A percentile compares a stretch with the other conserved stretches of the same genome.
These are phyloP conservation scores for Pseudomyrmex dendroicus DNA, from an alignment of 1,140 invertebrate genomes.

Conservation along the genomic window DNA sequence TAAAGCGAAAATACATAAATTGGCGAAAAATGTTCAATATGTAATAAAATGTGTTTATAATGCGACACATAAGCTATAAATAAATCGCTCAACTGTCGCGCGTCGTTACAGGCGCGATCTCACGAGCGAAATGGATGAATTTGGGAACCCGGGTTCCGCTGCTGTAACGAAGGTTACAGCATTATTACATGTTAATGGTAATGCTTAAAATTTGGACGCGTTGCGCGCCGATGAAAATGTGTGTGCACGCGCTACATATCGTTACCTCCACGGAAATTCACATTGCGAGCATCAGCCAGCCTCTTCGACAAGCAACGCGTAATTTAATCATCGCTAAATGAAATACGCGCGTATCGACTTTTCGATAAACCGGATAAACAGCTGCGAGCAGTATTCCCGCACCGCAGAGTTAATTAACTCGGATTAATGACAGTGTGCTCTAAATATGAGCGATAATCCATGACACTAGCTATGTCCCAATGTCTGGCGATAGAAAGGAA, in stretches of 20 bases:
- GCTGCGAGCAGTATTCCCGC: conserved; percentile 47
- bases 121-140: neutral
- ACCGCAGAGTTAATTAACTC: conserved; percentile 55
- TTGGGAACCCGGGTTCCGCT: neutral
- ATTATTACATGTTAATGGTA: conserved; percentile 1
- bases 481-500: neutral
- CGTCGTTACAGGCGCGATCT: neutral
- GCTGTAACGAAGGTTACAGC: neutral
- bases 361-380: conserved; percentile 72
- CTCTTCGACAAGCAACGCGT: conserved; percentile 54
- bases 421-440: conserved; percentile 65
- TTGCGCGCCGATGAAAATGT: neutral
- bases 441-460: conserved; percentile 58
- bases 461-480: conserved; percentile 48
- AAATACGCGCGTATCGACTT: conserved; percentile 63
- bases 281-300: conserved; percentile 44
- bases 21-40: too few relatives aligned
- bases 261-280: conserved; percentile 14
- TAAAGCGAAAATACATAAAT: too few relatives aligned
- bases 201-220: conserved; percentile 2
- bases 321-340: conserved; percentile 70
- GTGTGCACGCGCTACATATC: neutral
- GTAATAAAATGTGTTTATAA: too few relatives aligned
- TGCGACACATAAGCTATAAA: too few relatives aligned
- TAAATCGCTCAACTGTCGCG: neutral